These are phyloP conservation scores for Ceriagrion tenellum DNA, from an alignment of 2,888 invertebrate genomes.

Conservation along the genomic window DNA sequence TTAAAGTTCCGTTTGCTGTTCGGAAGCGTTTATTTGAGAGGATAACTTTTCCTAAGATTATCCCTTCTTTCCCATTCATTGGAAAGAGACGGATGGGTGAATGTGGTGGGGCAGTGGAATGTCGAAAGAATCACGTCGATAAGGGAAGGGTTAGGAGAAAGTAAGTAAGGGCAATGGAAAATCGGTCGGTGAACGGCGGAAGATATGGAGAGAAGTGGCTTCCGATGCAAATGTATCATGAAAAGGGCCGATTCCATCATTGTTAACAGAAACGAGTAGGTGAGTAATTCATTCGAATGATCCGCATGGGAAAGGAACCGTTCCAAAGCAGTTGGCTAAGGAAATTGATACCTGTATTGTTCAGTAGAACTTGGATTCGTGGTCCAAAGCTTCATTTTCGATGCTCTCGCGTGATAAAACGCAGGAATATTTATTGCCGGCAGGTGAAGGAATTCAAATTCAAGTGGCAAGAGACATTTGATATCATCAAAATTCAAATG, in stretches of 20 bases:
- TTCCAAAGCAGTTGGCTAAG: neutral
- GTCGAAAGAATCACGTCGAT: neutral
- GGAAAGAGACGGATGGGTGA: neutral
- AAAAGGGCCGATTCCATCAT: neutral
- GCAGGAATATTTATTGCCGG: too few species aligned
- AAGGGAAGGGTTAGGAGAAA: too few species aligned
- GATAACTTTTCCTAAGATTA: neutral
- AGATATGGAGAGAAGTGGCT: neutral
- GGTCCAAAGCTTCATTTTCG: too few species aligned
- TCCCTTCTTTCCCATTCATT: neutral
- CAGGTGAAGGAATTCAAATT: too few species aligned
- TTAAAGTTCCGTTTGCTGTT: neutral
- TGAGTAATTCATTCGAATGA: neutral
- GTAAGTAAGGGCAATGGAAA: neutral
- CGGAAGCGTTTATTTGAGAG: neutral
- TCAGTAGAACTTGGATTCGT: too few species aligned
- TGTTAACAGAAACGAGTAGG: neutral
- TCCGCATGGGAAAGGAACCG: neutral
- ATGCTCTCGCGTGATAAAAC: too few species aligned
- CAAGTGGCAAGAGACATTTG: too few species aligned
- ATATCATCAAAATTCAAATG: too few species aligned
- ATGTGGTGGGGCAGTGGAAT: neutral
- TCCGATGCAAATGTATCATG: neutral
- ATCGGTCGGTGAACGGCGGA: neutral
- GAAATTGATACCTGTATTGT: neutral